Evolutionary conservation across 2,797 vertebrate species (phyloP), one percentile per base, ranked within the genome.

Genomic region (Typhlichthys subterraneus): DNA sequence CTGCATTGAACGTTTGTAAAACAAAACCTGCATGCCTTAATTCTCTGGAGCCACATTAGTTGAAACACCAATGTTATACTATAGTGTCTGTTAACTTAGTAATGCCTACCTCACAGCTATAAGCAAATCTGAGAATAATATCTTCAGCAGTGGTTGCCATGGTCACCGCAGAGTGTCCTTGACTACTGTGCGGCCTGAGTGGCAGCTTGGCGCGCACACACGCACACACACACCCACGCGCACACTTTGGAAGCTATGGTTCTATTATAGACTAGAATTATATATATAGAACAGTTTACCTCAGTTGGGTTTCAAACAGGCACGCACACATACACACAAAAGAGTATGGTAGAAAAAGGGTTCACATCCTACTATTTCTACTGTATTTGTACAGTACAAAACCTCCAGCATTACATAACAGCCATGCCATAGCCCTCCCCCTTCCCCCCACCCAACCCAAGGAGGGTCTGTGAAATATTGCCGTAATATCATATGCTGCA

Each of bases 161-260:
- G 58, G 58, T 50, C 47, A 60, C 58, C 45, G 29, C 57, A 5
- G 17, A 51, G 58, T 51, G 48, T 60, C 58, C 58, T 60, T 60
- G 58, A 12, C 48, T 51, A 23, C 12, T 51, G 15, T 59, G 45
- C 17, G 3, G 53, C 33, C 33, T 38, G 58, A 60, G 29, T 51
- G 58, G 23, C 58, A 51, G 47, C 13, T 49, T 38, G 47, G 58
- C 58, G 2, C 49, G 15, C 49, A 15, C 49, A 51, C 13, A 15
- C 49, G n/a, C 49, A 15, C 49, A 17, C 49, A 15, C 49, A 51
- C 49, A 15, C 49, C 4, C 49, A 15, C 49, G 15, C 49, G 15
- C 49, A 51, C 49, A 51, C 49, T 48, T 48, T 48, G 13, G 11
- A 48, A 12, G 11, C 13, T n/a, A 11, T 48, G 46, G 9, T n/a